Evolutionary conservation across 1,140 invertebrate genomes (phyloP), one percentile per base, ranked within the genome.

Genomic region (Heliconius eleuchia): DNA sequence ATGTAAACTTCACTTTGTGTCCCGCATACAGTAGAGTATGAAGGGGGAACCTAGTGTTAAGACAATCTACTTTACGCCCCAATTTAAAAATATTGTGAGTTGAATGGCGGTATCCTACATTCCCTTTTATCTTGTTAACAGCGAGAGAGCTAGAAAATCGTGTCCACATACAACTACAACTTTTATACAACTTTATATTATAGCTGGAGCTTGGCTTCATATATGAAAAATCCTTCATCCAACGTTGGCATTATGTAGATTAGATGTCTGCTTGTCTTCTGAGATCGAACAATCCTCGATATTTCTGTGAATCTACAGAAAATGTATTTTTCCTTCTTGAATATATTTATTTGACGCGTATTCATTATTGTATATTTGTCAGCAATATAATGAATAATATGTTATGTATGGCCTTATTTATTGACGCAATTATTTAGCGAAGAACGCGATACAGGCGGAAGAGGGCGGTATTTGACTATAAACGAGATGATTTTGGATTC

Each of bases 181-280:
- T 1, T 30, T 30, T 30, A 30, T 30, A 30, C 30, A 30, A 30
- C 30, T 30, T n/a, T 19, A 57, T 57, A 76, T 72, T 8, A 39
- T 74, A 55, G 19, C 27, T 52, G 52, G 5, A 50, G 30, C 55
- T 55, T 60, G 55, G 23, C 71, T 80, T 79, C 18, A 19, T 13
- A 3, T 82, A 55, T n/a, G 34, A 1, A 19, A 30, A 30, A 70
- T 37, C 79, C 34, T 81, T 81, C 79, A 76, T 73, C 75, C 80
- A 80, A 84, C 84, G 82, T 86, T 80, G 79, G 85, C 85, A 87
- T 88, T 91, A 91, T 89, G 89, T 88, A 91, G 85, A 91, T 89
- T 85, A 86, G 84, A 85, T 86, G 80, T 82, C 85, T 88, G 85
- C 84, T 85, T 88, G 87, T 88, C 86, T 87, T 88, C 83, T 82